Evolutionary conservation across 2,113 vertebrate genomes (phyloP), one percentile per base, ranked within the genome.

Genomic region (Zosterops pallidus): DNA sequence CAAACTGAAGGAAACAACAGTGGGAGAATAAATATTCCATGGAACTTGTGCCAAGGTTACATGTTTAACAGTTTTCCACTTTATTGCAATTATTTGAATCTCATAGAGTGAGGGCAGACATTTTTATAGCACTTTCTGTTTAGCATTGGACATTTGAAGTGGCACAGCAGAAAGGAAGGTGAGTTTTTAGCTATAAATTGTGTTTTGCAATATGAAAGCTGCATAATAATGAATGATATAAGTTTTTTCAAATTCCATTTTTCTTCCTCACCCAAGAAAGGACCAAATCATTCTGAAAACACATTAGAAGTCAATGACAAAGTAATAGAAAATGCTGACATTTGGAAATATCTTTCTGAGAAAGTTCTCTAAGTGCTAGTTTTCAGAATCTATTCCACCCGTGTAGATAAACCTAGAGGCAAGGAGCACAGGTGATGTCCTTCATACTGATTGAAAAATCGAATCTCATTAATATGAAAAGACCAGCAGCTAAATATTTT

Each of bases 61-160:
- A 83, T 91, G 94, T 94, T 92, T 96, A 98, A 97, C 72, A 78
- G 92, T 97, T 97, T 98, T 95, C 81, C 89, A 96, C 93, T 97
- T 97, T 97, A 97, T 94, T 97, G 96, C 97, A 98, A 96, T 97
- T 96, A 97, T 97, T 96, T 97, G 97, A 97, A 98, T 97, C 95
- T 97, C 93, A 96, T 86, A 69, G 82, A 97, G 91, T 88, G 85
- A 97, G 93, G 80, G 87, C 90, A 97, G 97, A 97, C 94, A 97
- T 97, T 98, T 98, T 98, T 98, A 98, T 97, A 96, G 96, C 94
- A 79, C 78, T 96, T 97, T 97, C 94, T 93, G 79, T 97, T 98
- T 97, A 97, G 67, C 91, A 93, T 91, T 97, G 97, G 97, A 95
- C 94, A 97, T 97, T 95, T 96, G 95, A 98, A 98, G 95, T 97